These are phyloP conservation scores for Romanogobio albipinnatus DNA, from an alignment of 2,113 vertebrate genomes.

Conservation along the genomic window DNA sequence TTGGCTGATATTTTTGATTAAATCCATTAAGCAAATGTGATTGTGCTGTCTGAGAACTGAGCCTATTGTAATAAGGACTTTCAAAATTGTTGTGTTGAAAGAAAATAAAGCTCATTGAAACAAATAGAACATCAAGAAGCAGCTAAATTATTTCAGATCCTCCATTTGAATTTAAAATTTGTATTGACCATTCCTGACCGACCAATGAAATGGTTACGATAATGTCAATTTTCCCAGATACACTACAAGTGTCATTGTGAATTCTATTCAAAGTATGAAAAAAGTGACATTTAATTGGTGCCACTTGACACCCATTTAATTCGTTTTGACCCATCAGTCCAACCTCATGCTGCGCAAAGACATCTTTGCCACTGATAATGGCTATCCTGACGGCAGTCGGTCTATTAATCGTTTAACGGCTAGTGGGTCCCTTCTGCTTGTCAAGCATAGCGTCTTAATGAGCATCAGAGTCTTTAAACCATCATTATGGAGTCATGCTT, in stretches of 20 bases:
- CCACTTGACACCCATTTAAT: constrained; percentile 47
- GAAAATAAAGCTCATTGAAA: background rate
- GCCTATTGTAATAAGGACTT: background rate
- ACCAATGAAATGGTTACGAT: background rate
- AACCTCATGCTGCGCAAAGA: constrained; percentile 30
- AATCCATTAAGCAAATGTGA: background rate
- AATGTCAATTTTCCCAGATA: background rate
- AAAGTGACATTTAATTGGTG: constrained; percentile 13
- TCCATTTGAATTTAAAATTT: background rate
- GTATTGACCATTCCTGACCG: background rate
- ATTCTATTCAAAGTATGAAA: constrained; percentile 32
- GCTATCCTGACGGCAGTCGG: constrained; percentile 42
- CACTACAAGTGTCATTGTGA: constrained; percentile 31
- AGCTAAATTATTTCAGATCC: background rate
- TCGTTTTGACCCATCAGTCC: constrained; percentile 44
- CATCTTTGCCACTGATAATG: constrained; percentile 53
- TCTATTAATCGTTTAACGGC: constrained; percentile 58
- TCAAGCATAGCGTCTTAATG: constrained; percentile 55
- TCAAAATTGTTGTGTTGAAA: background rate
- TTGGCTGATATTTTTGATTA: background rate
- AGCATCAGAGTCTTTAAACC: constrained; percentile 56
- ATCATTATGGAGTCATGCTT: constrained; percentile 56
- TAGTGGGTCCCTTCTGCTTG: constrained; percentile 55
- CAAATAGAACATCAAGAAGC: background rate
- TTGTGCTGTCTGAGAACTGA: background rate